Conservation (phyloP, 1,140 invertebrate species). For the Globodera ellingtonae region DNA sequence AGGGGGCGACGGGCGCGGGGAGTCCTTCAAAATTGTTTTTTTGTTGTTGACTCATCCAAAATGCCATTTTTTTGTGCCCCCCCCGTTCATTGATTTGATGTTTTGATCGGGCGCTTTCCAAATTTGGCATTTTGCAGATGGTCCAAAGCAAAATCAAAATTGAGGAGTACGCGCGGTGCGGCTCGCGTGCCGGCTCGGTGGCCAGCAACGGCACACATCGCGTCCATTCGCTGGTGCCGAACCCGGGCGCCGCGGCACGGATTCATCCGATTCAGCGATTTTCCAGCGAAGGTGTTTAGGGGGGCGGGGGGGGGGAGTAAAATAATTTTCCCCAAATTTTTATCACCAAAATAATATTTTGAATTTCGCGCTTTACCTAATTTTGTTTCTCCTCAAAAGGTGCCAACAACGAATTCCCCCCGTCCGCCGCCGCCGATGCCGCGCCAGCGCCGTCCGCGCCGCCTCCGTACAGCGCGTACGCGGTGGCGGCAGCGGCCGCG, state of each 20-base stretch:
- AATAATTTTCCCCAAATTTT: not conserved
- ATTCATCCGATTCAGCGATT: conserved; percentile 55
- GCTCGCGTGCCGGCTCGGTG: conserved; percentile 48
- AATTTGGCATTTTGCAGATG: conserved; percentile 23
- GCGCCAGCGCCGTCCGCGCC: conserved; percentile 2
- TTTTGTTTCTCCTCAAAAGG: conserved; percentile 2
- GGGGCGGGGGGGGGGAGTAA: too few relatives aligned
- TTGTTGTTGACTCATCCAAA: not conserved
- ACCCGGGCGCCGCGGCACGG: conserved; percentile 26
- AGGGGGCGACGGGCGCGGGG: not conserved
- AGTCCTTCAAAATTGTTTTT: not conserved
- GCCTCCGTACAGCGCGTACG: conserved; percentile 11
- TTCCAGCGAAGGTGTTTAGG: conserved; percentile 49
- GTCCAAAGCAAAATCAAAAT: conserved; percentile 52
- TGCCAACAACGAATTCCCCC: conserved; percentile 17
- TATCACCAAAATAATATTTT: not conserved
- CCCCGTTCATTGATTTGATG: not conserved
- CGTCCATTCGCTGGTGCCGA: conserved; percentile 35
- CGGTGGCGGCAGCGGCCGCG: not conserved
- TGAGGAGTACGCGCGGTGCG: conserved; percentile 51
- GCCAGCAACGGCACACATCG: conserved; percentile 27
- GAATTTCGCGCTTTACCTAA: too few relatives aligned
- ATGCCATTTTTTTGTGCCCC: not conserved
- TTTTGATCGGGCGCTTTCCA: too few relatives aligned
- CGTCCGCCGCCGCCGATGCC: conserved; percentile 5